Evolutionary conservation across 2,888 invertebrate genomes (phyloP).

Genomic region (Stenolophus ochropezus): DNA sequence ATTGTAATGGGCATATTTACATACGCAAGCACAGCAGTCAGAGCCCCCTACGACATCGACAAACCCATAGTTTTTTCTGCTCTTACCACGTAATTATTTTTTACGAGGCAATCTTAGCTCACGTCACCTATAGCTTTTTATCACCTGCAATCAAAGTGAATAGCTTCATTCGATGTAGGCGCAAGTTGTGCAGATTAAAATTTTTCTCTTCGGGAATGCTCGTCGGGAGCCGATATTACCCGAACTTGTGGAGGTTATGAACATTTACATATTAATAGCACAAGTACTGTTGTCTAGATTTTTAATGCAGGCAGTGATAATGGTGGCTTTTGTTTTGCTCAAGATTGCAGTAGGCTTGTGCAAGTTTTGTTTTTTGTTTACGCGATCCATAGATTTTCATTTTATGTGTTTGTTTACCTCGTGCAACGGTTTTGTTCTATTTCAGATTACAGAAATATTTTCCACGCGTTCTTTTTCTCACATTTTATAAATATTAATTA

Average conservation of each 20-base stretch:
- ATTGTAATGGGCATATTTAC: conserved; percentile 49
- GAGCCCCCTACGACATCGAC: neutral
- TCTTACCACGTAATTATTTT: conserved; percentile 55
- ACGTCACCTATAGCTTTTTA: conserved; percentile 56
- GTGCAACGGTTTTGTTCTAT: neutral
- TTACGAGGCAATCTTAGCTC: conserved; percentile 51
- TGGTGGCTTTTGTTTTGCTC: conserved; percentile 29
- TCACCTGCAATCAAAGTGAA: conserved; percentile 52
- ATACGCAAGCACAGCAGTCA: conserved; percentile 9
- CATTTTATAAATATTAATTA: no score
- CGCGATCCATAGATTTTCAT: neutral
- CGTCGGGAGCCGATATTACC: conserved; percentile 32
- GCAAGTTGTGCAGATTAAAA: conserved; percentile 54
- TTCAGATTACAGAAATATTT: neutral
- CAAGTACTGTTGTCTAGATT: conserved; percentile 40
- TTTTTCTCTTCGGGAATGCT: conserved; percentile 36
- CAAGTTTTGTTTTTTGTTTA: conserved; percentile 9
- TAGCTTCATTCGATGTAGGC: conserved; percentile 58
- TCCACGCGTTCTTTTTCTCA: no score
- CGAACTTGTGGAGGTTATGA: conserved; percentile 46
- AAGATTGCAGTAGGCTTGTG: neutral
- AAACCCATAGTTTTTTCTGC: neutral
- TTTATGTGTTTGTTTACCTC: conserved; percentile 33
- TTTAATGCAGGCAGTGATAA: neutral
- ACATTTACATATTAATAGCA: conserved; percentile 56